Evolutionary conservation across 2,113 vertebrate genomes (phyloP).

Genomic region (Neogobius melanostomus): DNA sequence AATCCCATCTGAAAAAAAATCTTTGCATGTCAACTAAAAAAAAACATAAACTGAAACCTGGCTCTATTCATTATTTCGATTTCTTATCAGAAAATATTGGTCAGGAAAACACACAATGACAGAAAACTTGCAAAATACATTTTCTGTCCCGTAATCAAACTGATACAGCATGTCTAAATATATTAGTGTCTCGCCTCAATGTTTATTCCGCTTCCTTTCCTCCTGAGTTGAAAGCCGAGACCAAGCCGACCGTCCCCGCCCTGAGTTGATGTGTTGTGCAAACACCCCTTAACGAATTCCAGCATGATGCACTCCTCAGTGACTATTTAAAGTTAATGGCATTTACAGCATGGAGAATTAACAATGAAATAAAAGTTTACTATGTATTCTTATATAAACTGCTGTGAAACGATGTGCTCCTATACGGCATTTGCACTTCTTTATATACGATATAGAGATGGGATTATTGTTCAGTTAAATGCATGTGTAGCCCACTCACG

Average conservation of each 20-base stretch:
- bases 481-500: constrained; percentile 40
- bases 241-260: not conserved
- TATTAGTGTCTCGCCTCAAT: too few species aligned
- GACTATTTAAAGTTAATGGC: constrained; percentile 14
- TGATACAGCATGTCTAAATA: too few species aligned
- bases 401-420: constrained; percentile 27
- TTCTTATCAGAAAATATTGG: too few species aligned
- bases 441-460: constrained; percentile 10
- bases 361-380: not conserved
- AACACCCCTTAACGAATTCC: constrained; percentile 9
- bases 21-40: too few species aligned
- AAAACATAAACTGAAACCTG: too few species aligned
- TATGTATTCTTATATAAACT: constrained; percentile 5
- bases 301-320: constrained; percentile 44
- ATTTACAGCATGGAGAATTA: constrained; percentile 25
- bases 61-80: too few species aligned
- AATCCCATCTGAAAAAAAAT: too few species aligned
- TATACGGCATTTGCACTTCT: constrained; percentile 31
- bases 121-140: too few species aligned
- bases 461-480: constrained; percentile 34
- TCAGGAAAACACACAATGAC: too few species aligned
- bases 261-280: constrained; percentile 25
- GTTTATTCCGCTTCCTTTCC: not conserved
- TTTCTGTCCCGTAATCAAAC: too few species aligned
- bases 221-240: not conserved